phyloP scores from a whole-genome alignment of 1,140 invertebrate genomes.

The Megathymus violae region DNA sequence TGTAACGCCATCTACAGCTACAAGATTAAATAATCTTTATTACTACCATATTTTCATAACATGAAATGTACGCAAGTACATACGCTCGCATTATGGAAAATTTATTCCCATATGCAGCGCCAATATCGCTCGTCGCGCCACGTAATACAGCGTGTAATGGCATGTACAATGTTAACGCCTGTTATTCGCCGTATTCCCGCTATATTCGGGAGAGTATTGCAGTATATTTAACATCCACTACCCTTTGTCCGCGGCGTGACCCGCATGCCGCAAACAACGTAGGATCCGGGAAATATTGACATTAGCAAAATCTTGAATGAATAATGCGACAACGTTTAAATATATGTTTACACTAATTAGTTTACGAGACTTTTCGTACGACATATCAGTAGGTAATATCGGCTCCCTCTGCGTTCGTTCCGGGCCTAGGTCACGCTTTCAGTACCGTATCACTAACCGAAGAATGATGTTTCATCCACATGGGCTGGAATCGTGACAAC shows the following conservation, averaged over 20 bases:
- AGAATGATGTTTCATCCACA: too few species aligned
- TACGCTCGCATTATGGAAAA: constrained; percentile 2
- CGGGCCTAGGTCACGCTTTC: too few species aligned
- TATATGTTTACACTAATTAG: too few species aligned
- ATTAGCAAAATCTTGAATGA: not conserved
- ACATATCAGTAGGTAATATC: too few species aligned
- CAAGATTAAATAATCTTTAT: constrained; percentile 1
- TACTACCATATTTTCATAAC: constrained; percentile 1
- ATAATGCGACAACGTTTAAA: too few species aligned
- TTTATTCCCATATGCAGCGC: not conserved
- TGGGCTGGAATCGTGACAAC: too few species aligned
- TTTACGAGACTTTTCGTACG: too few species aligned
- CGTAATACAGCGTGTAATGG: constrained; percentile 19
- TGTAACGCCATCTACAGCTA: not conserved
- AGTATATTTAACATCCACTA: not conserved
- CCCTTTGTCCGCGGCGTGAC: not conserved
- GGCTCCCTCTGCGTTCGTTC: too few species aligned
- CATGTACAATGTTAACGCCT: constrained; percentile 8
- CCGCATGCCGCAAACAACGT: constrained; percentile 13
- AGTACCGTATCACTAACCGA: too few species aligned
- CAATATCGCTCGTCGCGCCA: not conserved
- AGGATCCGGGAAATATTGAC: not conserved
- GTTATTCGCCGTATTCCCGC: constrained; percentile 3
- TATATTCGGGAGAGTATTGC: not conserved
- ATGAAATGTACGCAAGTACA: not conserved